Evolutionary conservation across 2,797 vertebrate genomes (phyloP), one percentile per base, ranked within the genome.

Genomic region (Sebastes trivittatus): DNA sequence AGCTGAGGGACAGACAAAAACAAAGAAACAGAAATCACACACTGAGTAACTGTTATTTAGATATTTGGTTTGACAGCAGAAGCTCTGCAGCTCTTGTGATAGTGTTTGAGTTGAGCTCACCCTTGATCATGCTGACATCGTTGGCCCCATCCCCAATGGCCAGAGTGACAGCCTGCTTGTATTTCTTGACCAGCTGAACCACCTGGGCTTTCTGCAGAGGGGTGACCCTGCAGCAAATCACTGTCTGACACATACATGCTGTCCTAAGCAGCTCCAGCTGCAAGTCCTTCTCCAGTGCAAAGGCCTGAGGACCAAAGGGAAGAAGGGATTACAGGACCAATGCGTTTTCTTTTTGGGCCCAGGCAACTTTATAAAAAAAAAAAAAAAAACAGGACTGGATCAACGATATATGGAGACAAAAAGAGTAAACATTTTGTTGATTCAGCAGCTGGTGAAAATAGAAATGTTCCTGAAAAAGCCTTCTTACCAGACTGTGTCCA

Each of bases 71-170:
- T 58, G 42, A 10, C 20, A 54, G 9, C 25, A 27, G 25, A 27
- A 27, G 27, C 14, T 61, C 59, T 32, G 30, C 2, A 8, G 4
- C 9, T 63, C 1, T 32, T 55, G 32, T 34, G 0, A 0, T 10
- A 4, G 5, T 16, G 4, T 27, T 11, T 4, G 38, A 23, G 7
- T 3, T 7, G 6, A 29, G 49, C 69, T 83, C 90, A 97, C 98
- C 95, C 91, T 98, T 99, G 90, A 99, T 99, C 98, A 99, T 99
- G 96, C 97, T 97, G 89, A 99, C 96, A 0, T 99, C 98, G 0
- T 99, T 99, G 91, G 98, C 97, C 0, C 98, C 98, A 0, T 98
- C 98, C 14, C 98, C 97, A 0, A 98, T 98, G 2, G 98, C 98
- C 80, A 99, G 92, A 1, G 98, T 99, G 80, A 99, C 85, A 1